phyloP scores from a whole-genome alignment of 2,888 invertebrate genomes.

The Luffia ferchaultella region DNA sequence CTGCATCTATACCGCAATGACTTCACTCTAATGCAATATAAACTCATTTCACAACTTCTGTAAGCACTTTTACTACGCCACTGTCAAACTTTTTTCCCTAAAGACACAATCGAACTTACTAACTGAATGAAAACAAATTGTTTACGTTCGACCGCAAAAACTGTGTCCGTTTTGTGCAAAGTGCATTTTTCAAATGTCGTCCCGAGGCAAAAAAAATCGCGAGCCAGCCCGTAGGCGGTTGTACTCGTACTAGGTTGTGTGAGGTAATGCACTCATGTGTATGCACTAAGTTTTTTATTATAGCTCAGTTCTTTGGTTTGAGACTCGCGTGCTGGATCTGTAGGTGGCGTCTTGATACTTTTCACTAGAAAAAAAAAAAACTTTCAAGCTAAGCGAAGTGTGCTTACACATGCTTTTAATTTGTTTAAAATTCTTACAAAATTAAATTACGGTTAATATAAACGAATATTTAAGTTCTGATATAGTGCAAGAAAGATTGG shows the following conservation, averaged over 20 bases:
- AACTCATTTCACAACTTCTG: neutral
- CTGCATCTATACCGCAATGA: neutral
- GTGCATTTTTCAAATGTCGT: slow-evolving; percentile 63
- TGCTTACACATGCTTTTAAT: too few species aligned
- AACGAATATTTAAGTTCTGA: too few species aligned
- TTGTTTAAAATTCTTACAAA: too few species aligned
- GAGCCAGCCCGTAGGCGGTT: slow-evolving; percentile 49
- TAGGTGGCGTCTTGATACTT: slow-evolving; percentile 41
- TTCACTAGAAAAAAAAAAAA: slow-evolving; percentile 2
- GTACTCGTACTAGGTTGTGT: too few species aligned
- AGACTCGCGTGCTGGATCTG: slow-evolving; percentile 26
- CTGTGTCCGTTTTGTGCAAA: slow-evolving; percentile 60
- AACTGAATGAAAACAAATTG: neutral
- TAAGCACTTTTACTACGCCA: neutral
- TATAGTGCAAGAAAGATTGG: too few species aligned
- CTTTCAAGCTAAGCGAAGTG: neutral
- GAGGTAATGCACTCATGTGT: slow-evolving; percentile 64
- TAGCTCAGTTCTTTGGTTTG: slow-evolving; percentile 55
- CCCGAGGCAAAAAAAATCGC: slow-evolving; percentile 45
- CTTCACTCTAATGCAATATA: neutral
- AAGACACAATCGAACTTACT: too few species aligned
- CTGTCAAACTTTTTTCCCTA: too few species aligned
- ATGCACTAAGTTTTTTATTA: slow-evolving; percentile 64
- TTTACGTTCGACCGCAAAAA: slow-evolving; percentile 21
- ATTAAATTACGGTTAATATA: too few species aligned